These are phyloP conservation scores for Eumaeus atala DNA, from an alignment of 1,140 invertebrate genomes.

Conservation along the genomic window DNA sequence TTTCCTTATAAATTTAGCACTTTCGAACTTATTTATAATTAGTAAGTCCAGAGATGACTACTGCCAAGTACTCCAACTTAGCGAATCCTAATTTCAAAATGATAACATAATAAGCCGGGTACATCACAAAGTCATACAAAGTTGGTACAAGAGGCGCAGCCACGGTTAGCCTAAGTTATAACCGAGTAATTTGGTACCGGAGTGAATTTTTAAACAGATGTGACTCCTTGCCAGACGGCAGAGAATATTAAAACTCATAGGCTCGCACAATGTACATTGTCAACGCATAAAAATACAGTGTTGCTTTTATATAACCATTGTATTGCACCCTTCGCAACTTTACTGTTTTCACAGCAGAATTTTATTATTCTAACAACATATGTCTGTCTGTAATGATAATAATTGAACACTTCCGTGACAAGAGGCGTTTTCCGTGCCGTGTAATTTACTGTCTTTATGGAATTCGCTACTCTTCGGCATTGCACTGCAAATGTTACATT, in stretches of 20 bases:
- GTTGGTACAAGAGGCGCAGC: constrained; percentile 11
- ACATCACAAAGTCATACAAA: too few species aligned
- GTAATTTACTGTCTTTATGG: constrained; percentile 28
- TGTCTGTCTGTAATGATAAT: constrained; percentile 59
- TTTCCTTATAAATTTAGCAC: too few species aligned
- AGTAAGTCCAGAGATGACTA: too few species aligned
- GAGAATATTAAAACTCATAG: constrained; percentile 47
- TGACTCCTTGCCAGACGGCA: constrained; percentile 23
- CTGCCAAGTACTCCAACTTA: too few species aligned
- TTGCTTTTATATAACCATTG: constrained; percentile 62
- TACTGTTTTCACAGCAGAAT: constrained; percentile 48
- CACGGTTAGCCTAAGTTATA: constrained; percentile 20
- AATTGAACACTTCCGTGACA: constrained; percentile 61
- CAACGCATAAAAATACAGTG: constrained; percentile 62
- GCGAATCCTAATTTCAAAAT: too few species aligned
- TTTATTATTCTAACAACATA: constrained; percentile 63
- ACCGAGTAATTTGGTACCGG: constrained; percentile 21
- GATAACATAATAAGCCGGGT: too few species aligned
- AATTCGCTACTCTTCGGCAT: neutral
- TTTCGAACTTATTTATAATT: too few species aligned
- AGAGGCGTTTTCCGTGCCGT: constrained; percentile 30
- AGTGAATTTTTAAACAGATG: constrained; percentile 43
- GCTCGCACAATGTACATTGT: constrained; percentile 60
- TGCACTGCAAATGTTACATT: too few species aligned
- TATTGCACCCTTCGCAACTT: constrained; percentile 51